Evolutionary conservation across 2,113 vertebrate genomes (phyloP).

Genomic region (Dolichallabes microphthalmus): DNA sequence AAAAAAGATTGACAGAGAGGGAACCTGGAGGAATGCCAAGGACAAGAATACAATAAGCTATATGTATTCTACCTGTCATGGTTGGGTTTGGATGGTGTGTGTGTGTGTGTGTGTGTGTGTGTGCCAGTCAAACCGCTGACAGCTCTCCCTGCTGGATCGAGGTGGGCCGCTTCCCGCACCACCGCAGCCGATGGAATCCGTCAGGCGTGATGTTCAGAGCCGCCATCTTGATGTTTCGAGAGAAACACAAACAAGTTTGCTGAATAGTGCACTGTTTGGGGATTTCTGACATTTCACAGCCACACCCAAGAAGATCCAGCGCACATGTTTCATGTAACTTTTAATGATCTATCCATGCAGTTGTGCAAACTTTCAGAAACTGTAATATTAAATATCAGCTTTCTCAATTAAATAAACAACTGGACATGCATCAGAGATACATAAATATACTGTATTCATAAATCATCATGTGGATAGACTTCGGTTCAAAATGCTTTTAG

Average conservation of each 20-base stretch:
- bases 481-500: background rate
- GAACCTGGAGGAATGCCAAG: background rate
- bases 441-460: background rate
- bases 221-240: background rate
- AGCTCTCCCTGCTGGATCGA: slow-evolving; percentile 56
- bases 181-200: slow-evolving; percentile 45
- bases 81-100: slow-evolving; percentile 25
- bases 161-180: slow-evolving; percentile 56
- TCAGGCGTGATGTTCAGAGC: slow-evolving; percentile 32
- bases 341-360: background rate
- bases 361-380: background rate
- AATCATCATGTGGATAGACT: background rate
- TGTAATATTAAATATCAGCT: background rate
- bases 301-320: background rate
- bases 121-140: slow-evolving; percentile 60
- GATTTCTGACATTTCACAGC: background rate
- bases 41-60: slow-evolving; percentile 14
- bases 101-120: slow-evolving; percentile 32
- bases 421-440: background rate
- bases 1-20: slow-evolving; percentile 6
- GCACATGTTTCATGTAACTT: background rate
- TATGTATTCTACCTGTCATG: slow-evolving; percentile 19
- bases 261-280: background rate
- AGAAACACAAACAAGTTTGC: background rate
- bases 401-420: background rate